Conservation (phyloP, 1,140 invertebrate species). For the Ridgeia piscesae region DNA sequence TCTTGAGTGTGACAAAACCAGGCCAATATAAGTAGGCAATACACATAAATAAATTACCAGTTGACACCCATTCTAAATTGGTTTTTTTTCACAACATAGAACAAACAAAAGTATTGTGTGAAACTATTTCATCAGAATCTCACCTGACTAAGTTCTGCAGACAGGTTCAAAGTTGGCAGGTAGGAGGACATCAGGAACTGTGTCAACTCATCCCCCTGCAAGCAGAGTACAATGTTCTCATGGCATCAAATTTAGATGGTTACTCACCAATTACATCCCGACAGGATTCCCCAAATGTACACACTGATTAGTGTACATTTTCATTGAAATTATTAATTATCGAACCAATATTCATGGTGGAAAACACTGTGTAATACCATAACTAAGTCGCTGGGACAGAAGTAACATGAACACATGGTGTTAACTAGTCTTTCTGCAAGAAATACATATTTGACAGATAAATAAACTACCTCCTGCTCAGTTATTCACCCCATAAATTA, state of each 20-base stretch:
- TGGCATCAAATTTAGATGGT: background rate
- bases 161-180: slow-evolving; percentile 17
- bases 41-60: background rate
- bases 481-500: no score
- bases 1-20: background rate
- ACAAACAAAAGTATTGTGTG: background rate
- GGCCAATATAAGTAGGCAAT: background rate
- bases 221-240: background rate
- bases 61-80: background rate
- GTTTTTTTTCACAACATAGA: no score
- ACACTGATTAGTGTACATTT: background rate
- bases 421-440: no score
- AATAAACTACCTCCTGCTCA: no score
- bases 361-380: background rate
- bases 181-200: background rate
- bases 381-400: no score
- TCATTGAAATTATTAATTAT: background rate
- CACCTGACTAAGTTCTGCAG: slow-evolving; percentile 8
- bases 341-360: background rate
- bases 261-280: background rate
- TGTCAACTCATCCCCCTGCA: slow-evolving; percentile 11
- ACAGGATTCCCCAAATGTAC: background rate
- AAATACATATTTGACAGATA: no score
- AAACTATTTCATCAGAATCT: background rate
- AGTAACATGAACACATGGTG: no score